Conservation (phyloP, 2,888 invertebrate genomes). For the Drosophila meridionalis region DNA sequence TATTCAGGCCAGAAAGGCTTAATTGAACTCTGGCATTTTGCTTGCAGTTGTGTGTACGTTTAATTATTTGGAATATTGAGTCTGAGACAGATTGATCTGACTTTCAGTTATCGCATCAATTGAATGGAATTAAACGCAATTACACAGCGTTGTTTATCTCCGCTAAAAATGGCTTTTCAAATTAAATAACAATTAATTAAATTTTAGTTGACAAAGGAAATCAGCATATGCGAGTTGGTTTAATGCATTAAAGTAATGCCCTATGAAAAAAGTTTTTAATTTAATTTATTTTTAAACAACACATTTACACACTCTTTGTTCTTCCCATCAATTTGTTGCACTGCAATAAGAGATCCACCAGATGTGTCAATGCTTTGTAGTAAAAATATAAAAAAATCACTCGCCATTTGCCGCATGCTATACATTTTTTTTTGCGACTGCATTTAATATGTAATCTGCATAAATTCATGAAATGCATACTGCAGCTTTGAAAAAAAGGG, state of each 20-base stretch:
- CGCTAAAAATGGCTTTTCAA: slow-evolving; percentile 19
- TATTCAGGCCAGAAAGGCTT: background rate
- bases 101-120: slow-evolving; percentile 5
- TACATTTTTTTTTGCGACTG: slow-evolving; percentile 5
- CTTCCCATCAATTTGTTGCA: background rate
- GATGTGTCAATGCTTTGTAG: slow-evolving; percentile 35
- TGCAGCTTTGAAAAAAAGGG: background rate
- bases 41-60: background rate
- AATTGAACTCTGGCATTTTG: slow-evolving; percentile 52
- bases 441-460: slow-evolving; percentile 31
- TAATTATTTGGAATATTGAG: slow-evolving; percentile 6
- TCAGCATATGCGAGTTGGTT: slow-evolving; percentile 3
- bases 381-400: background rate
- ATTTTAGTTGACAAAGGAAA: slow-evolving; percentile 39
- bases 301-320: background rate
- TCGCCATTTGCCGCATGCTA: background rate
- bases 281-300: slow-evolving; percentile 31
- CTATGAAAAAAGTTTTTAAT: slow-evolving; percentile 28
- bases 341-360: slow-evolving; percentile 19
- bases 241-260: slow-evolving; percentile 43
- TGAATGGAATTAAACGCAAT: slow-evolving; percentile 34
- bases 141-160: slow-evolving; percentile 5
- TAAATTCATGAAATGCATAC: slow-evolving; percentile 23
- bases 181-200: slow-evolving; percentile 58
- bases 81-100: slow-evolving; percentile 29